These are phyloP conservation scores for Rhorus exstirpatorius DNA, from an alignment of 2,888 invertebrate species.

Conservation along the genomic window DNA sequence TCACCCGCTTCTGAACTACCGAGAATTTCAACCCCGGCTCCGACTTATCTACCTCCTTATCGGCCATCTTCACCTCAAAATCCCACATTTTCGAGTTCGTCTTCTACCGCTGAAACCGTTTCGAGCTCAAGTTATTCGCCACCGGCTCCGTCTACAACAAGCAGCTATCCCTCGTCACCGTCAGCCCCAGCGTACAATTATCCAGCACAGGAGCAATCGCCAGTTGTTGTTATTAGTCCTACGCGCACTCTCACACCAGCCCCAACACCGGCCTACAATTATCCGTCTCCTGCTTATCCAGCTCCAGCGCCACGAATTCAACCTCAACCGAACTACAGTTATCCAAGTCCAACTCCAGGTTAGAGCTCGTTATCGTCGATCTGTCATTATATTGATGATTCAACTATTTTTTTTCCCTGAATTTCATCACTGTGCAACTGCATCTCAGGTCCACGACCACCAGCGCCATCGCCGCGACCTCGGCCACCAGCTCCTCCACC, in stretches of 20 bases:
- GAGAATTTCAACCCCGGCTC: slow-evolving; percentile 24
- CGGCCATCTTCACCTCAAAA: slow-evolving; percentile 30
- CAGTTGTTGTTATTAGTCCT: slow-evolving; percentile 42
- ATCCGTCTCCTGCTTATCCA: slow-evolving; percentile 56
- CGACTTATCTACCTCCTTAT: slow-evolving; percentile 63
- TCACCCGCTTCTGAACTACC: slow-evolving; percentile 64
- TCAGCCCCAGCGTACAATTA: slow-evolving; percentile 32
- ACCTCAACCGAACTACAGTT: slow-evolving; percentile 64
- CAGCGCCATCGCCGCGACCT: slow-evolving; percentile 57
- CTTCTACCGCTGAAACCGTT: slow-evolving; percentile 19
- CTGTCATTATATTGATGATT: background rate
- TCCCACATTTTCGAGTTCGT: slow-evolving; percentile 17
- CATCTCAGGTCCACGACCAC: slow-evolving; percentile 49
- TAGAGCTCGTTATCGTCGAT: slow-evolving; percentile 25
- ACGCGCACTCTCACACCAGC: slow-evolving; percentile 50
- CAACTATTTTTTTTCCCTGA: background rate
- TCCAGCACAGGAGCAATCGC: slow-evolving; percentile 29
- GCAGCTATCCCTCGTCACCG: slow-evolving; percentile 8
- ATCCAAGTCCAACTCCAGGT: slow-evolving; percentile 65
- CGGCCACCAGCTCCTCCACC: slow-evolving; percentile 66
- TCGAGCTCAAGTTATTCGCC: slow-evolving; percentile 31
- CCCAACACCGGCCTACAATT: slow-evolving; percentile 53
- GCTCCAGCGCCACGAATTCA: slow-evolving; percentile 43
- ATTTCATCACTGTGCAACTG: background rate
- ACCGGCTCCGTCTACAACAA: slow-evolving; percentile 1